A percentile compares a stretch with the other conserved stretches of the same genome.
Conservation (phyloP, 2,888 invertebrate genomes). For the Xylocampa areola region DNA sequence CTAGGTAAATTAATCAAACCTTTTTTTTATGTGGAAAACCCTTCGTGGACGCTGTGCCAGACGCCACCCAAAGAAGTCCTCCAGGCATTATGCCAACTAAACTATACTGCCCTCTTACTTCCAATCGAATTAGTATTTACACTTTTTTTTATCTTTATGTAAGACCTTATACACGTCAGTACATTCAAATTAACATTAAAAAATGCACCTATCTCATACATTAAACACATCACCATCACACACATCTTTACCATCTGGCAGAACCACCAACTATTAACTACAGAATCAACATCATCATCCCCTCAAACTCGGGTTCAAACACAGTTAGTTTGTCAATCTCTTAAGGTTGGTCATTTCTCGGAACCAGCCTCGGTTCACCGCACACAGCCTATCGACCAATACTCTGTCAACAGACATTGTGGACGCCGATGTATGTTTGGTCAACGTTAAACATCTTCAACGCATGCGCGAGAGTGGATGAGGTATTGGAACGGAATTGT, state of each 20-base stretch:
- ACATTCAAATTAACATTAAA: no score
- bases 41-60: no score
- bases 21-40: no score
- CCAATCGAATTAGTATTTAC: no score
- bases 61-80: no score
- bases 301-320: conserved; percentile 27
- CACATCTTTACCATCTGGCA: background rate
- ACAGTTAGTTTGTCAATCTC: conserved; percentile 59
- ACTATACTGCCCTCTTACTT: no score
- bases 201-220: no score
- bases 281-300: conserved; percentile 22
- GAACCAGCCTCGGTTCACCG: conserved; percentile 56
- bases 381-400: conserved; percentile 55
- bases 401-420: conserved; percentile 64
- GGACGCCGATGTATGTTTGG: conserved; percentile 61
- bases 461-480: conserved; percentile 42
- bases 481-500: conserved; percentile 45
- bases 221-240: background rate
- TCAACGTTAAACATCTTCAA: conserved; percentile 59
- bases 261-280: background rate
- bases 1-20: no score
- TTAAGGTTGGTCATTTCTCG: conserved; percentile 52
- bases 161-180: no score
- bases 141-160: no score
- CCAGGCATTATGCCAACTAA: no score